These are phyloP conservation scores for Anoplolepis gracilipes DNA, from an alignment of 1,140 invertebrate genomes.

Conservation along the genomic window DNA sequence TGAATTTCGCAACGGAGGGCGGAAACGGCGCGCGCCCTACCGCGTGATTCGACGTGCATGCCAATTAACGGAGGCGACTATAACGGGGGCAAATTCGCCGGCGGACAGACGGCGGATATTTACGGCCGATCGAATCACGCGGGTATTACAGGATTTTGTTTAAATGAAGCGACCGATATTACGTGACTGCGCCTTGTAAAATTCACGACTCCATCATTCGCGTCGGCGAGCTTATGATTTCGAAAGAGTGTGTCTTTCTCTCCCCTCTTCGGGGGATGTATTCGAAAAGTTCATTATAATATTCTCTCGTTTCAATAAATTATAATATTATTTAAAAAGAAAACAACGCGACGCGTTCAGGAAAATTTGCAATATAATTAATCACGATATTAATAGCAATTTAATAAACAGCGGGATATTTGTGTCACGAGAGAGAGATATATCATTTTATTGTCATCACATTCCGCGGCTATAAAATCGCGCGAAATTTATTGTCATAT, in stretches of 20 bases:
- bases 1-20: constrained; percentile 67
- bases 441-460: not conserved
- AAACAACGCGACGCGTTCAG: not conserved
- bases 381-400: constrained; percentile 10
- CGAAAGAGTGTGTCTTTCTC: not conserved
- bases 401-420: not conserved
- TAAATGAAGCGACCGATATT: constrained; percentile 4
- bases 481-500: constrained; percentile 9
- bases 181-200: not conserved
- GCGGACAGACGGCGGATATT: constrained; percentile 43
- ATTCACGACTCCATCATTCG: not conserved
- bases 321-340: not conserved
- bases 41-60: constrained; percentile 52
- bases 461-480: not conserved
- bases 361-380: not conserved
- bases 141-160: constrained; percentile 31
- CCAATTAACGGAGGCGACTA: constrained; percentile 57
- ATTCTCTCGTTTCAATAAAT: not conserved
- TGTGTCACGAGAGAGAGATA: not conserved
- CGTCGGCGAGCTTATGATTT: not conserved
- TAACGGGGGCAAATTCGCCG: constrained; percentile 52
- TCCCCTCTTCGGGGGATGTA: no score
- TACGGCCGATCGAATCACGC: constrained; percentile 38
- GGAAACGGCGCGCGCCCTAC: constrained; percentile 35
- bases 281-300: not conserved